These are phyloP conservation scores for Hemistola chrysoprasaria DNA, from an alignment of 2,888 invertebrate genomes.

Conservation along the genomic window DNA sequence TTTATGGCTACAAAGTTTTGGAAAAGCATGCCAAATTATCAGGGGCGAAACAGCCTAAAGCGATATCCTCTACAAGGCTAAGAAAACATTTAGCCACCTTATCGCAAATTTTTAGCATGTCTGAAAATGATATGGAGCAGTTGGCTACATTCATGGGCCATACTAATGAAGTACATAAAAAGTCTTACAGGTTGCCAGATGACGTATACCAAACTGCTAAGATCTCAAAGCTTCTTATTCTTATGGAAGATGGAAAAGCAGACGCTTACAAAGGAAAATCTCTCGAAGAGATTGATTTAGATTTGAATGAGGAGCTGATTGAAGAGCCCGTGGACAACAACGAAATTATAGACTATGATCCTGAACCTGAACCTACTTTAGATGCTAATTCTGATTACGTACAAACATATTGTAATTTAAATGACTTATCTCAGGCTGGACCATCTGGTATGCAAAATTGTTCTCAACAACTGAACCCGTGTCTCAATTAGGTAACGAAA, in stretches of 20 bases:
- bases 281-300: slow-evolving; percentile 13
- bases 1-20: too few relatives aligned
- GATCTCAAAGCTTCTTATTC: neutral
- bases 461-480: slow-evolving; percentile 23
- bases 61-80: too few relatives aligned
- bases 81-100: too few relatives aligned
- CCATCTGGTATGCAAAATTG: slow-evolving; percentile 23
- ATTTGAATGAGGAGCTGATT: slow-evolving; percentile 14
- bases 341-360: too few relatives aligned
- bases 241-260: slow-evolving; percentile 9
- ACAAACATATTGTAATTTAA: slow-evolving; percentile 19
- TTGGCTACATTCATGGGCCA: slow-evolving; percentile 1
- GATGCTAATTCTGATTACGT: slow-evolving; percentile 19
- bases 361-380: slow-evolving; percentile 3
- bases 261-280: slow-evolving; percentile 13
- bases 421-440: slow-evolving; percentile 20
- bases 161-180: neutral
- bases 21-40: too few relatives aligned
- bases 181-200: neutral
- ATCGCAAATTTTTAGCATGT: too few relatives aligned
- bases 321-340: too few relatives aligned
- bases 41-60: too few relatives aligned
- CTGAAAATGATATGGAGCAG: too few relatives aligned
- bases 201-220: neutral
- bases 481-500: too few relatives aligned